Base-by-base conservation (phyloP, 2,888 invertebrate genomes). In the Drosophila prolongata region DNA sequence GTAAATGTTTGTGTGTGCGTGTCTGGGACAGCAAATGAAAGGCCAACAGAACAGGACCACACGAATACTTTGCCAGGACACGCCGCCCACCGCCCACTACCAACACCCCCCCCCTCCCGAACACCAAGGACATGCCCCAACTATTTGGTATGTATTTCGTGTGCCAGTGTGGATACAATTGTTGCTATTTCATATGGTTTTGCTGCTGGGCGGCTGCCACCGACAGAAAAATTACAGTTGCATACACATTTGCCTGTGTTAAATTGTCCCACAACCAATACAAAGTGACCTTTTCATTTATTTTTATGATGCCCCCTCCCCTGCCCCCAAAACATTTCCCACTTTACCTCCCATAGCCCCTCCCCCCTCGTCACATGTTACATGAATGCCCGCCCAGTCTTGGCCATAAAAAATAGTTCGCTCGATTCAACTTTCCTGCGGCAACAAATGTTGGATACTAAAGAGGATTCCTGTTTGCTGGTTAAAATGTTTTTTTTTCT, bases 261-360 rank as follows among this genome's bases (percentile, higher is more conserved):
- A 87, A 88, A 88, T 85, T 85, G 84, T 88, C 89, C 83, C 84
- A 75, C 83, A 86, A 80, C 84, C 84, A 86, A 88, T 83, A 83
- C 89, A 88, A 88, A 83, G 79, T 85, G 84, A 85, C 84, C 84
- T 85, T 88, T 88, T 88, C 86, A 86, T 84, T 88, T 85, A 88
- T 88, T 85, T 85, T 85, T 85, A 88, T 88, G 88, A 84, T 78
- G 43, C 53, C 57, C 19, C 62, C 62, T 49, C 55, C 57, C 37
- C 50, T 27, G 38, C 24, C 14, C 9, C 9, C 14, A n/a, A 16
- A 27, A 27, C 62, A 43, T 37, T 44, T 35, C 37, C 62, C 64
- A 56, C 42, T 64, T 49, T 50, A 53, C 34, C 62, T 61, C 34
- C 44, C 16, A 16, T 16, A 16, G 1, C 19, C 19, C 19, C 3